Conservation (phyloP, 2,113 vertebrate species). For the Mastomys coucha region DNA sequence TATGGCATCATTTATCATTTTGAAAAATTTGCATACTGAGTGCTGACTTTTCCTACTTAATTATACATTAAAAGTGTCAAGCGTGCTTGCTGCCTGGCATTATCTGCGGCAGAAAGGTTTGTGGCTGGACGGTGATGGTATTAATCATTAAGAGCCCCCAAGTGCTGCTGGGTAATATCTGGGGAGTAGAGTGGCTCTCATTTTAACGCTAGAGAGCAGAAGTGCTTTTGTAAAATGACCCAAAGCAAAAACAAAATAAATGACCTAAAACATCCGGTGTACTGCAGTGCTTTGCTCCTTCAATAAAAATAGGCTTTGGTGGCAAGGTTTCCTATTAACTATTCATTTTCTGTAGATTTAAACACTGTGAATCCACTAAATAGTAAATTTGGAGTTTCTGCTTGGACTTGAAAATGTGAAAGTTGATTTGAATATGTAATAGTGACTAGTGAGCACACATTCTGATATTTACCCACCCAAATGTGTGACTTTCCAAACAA, state of each 20-base stretch:
- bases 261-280: slow-evolving; percentile 91
- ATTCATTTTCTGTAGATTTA: slow-evolving; percentile 78
- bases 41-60: slow-evolving; percentile 99
- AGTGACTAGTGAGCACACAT: slow-evolving; percentile 34
- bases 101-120: slow-evolving; percentile 99
- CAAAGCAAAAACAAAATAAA: slow-evolving; percentile 95
- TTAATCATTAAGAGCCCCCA: slow-evolving; percentile 98
- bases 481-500: slow-evolving; percentile 70
- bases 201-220: slow-evolving; percentile 92
- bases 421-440: slow-evolving; percentile 72
- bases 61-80: slow-evolving; percentile 99
- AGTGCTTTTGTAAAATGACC: slow-evolving; percentile 93
- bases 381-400: slow-evolving; percentile 43
- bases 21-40: slow-evolving; percentile 99
- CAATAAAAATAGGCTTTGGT: slow-evolving; percentile 77
- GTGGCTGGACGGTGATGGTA: slow-evolving; percentile 99
- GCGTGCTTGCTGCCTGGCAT: slow-evolving; percentile 99
- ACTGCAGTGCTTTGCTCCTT: slow-evolving; percentile 84
- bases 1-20: slow-evolving; percentile 99
- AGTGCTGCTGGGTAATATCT: slow-evolving; percentile 95
- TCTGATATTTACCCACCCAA: slow-evolving; percentile 42
- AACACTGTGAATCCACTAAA: slow-evolving; percentile 55
- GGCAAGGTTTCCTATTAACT: slow-evolving; percentile 81
- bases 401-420: slow-evolving; percentile 56
- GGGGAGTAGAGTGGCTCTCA: slow-evolving; percentile 93